phyloP scores from a whole-genome alignment of 2,797 vertebrate genomes.

The Coregonus suidteri region DNA sequence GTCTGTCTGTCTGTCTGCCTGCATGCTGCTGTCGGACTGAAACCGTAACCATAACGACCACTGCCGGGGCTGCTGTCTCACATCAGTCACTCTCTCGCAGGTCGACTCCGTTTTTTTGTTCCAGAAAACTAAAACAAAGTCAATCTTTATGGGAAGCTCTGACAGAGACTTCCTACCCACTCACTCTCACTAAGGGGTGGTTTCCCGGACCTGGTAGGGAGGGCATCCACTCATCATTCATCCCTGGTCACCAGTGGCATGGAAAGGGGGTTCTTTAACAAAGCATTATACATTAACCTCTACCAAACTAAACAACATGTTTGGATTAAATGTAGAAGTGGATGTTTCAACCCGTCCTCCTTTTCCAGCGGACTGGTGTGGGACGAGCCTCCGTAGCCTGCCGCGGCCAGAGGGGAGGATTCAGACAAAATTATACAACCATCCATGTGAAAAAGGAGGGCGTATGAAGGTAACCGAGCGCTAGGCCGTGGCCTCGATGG shows the following conservation, averaged over 20 bases:
- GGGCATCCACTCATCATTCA: slow-evolving; percentile 80
- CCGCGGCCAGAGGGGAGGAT: slow-evolving; percentile 80
- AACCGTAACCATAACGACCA: slow-evolving; percentile 9
- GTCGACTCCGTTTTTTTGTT: slow-evolving; percentile 68
- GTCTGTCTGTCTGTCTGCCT: no score
- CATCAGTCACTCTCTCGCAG: slow-evolving; percentile 78
- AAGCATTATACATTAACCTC: slow-evolving; percentile 92
- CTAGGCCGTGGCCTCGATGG: slow-evolving; percentile 91
- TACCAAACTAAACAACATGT: slow-evolving; percentile 88
- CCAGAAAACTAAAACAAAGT: slow-evolving; percentile 46
- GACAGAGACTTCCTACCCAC: slow-evolving; percentile 51
- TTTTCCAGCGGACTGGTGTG: slow-evolving; percentile 83
- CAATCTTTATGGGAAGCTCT: slow-evolving; percentile 54
- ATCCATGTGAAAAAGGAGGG: slow-evolving; percentile 93
- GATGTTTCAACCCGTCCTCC: slow-evolving; percentile 81
- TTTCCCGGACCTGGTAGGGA: slow-evolving; percentile 71
- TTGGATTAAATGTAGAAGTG: slow-evolving; percentile 93
- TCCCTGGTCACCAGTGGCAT: slow-evolving; percentile 89
- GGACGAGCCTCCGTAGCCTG: slow-evolving; percentile 87
- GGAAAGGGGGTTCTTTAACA: slow-evolving; percentile 93
- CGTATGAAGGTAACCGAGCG: slow-evolving; percentile 75
- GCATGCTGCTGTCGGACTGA: slow-evolving; percentile 71
- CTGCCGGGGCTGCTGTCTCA: slow-evolving; percentile 74
- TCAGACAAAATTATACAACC: slow-evolving; percentile 93
- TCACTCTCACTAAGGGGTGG: slow-evolving; percentile 73